Evolutionary conservation across 2,113 vertebrate genomes (phyloP).

Genomic region (Muscicapa adusta): DNA sequence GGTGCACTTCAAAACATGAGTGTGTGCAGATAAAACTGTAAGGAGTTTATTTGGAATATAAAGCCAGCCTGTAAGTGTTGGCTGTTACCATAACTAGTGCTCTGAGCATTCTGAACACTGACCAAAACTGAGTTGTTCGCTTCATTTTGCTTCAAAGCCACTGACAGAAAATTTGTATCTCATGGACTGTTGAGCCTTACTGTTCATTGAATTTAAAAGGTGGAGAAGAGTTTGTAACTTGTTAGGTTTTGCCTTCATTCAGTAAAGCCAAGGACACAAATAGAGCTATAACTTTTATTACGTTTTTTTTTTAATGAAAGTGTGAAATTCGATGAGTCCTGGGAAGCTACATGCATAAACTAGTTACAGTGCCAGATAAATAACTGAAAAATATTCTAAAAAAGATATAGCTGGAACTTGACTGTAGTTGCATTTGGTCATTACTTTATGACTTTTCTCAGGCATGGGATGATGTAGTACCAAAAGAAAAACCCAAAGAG

Average conservation of each 20-base stretch:
- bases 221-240: neutral
- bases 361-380: neutral
- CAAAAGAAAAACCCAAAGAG: constrained; percentile 94
- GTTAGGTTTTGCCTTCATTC: neutral
- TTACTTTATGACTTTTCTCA: constrained; percentile 31
- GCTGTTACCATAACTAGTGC: neutral
- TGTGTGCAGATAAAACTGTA: neutral
- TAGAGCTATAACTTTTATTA: neutral
- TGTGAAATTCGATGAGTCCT: neutral
- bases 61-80: neutral
- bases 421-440: neutral
- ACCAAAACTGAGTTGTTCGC: neutral
- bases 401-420: neutral
- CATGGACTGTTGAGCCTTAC: neutral
- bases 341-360: neutral
- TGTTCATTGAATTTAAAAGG: neutral
- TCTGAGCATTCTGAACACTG: neutral
- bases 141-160: neutral
- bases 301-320: neutral
- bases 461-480: constrained; percentile 95
- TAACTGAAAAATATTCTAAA: neutral
- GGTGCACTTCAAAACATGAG: neutral
- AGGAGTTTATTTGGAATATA: neutral
- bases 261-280: neutral
- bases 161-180: neutral